These are phyloP conservation scores for Centropus bengalensis DNA, from an alignment of 2,113 vertebrate genomes.

Conservation along the genomic window DNA sequence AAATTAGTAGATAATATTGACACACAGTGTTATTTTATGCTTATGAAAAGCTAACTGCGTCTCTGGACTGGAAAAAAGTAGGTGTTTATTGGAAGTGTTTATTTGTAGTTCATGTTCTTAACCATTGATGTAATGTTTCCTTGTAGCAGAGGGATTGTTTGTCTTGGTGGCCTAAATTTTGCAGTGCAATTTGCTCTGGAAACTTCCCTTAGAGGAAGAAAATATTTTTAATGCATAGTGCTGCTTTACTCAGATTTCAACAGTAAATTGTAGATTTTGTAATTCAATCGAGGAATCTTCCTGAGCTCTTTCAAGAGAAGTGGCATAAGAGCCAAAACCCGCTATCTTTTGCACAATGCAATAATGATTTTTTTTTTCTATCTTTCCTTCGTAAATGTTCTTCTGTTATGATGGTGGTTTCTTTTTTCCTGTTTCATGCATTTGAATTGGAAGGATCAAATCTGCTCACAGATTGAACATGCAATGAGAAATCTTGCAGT, in stretches of 20 bases:
- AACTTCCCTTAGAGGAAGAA: neutral
- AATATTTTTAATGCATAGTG: neutral
- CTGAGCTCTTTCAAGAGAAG: neutral
- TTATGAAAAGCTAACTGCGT: neutral
- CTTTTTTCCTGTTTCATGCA: neutral
- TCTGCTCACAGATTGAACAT: neutral
- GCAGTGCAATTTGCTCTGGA: neutral
- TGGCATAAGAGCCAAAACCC: neutral
- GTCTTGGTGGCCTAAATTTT: neutral
- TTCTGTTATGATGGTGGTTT: neutral
- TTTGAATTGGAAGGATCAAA: neutral
- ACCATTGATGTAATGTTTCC: neutral
- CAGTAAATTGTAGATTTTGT: neutral
- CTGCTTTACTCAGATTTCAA: neutral
- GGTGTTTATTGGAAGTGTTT: neutral
- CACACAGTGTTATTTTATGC: neutral
- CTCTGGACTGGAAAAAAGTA: neutral
- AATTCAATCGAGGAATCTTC: neutral
- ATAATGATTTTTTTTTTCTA: neutral
- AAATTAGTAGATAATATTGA: neutral
- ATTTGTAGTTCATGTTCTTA: neutral
- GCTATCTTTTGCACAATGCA: neutral
- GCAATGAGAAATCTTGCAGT: neutral
- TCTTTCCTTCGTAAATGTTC: neutral
- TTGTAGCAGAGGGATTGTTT: neutral